Evolutionary conservation across 2,113 vertebrate species (phyloP).

Genomic region (Orthonyx spaldingii): DNA sequence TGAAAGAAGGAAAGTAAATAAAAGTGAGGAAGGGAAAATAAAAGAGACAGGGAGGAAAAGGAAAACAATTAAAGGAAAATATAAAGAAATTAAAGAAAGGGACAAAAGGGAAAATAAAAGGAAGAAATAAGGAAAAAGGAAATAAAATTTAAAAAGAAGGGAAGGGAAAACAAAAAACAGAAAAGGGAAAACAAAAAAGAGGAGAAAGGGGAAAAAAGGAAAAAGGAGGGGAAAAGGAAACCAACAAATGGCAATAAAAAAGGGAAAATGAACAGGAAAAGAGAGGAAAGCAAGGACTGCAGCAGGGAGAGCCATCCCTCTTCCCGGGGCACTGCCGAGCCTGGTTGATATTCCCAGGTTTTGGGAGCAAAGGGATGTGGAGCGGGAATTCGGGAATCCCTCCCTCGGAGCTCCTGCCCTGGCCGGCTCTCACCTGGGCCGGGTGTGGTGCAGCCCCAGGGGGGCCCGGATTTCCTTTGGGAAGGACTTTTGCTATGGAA

Average conservation of each 20-base stretch:
- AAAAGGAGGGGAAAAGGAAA: rapidly evolving
- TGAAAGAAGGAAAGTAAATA: too few relatives aligned
- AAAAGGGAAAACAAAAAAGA: neutral
- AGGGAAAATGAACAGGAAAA: neutral
- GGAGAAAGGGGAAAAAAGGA: rapidly evolving
- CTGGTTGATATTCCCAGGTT: rapidly evolving
- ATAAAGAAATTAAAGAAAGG: too few relatives aligned
- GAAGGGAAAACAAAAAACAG: too few relatives aligned
- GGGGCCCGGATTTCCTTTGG: neutral
- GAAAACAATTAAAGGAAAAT: too few relatives aligned
- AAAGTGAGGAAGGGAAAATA: neutral
- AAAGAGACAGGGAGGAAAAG: too few relatives aligned
- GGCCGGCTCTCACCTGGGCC: neutral
- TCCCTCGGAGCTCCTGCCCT: neutral
- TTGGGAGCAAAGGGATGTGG: neutral
- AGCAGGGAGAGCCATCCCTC: neutral
- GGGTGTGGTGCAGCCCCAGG: neutral
- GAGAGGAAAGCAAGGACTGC: rapidly evolving
- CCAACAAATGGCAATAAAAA: neutral
- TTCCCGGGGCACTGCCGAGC: neutral
- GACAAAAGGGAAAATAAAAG: neutral
- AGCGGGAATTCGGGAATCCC: neutral
- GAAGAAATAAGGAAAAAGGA: neutral
- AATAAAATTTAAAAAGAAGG: neutral
- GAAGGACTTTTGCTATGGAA: neutral